Conservation (phyloP, 2,888 invertebrate species). For the Meiosimyza platycephala region DNA sequence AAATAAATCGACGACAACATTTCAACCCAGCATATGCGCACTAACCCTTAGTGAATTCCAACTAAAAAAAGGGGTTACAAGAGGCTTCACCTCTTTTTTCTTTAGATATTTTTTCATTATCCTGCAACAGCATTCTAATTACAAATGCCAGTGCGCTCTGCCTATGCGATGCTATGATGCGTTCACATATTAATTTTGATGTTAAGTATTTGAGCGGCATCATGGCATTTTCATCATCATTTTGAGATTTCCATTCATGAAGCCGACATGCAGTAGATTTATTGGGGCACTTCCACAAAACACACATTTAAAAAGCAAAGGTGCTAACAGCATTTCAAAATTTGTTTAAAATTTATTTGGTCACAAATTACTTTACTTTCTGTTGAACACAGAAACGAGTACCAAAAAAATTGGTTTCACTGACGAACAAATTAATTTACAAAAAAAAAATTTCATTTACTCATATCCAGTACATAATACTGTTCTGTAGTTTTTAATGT, state of each 20-base stretch:
- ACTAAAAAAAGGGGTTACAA: slow-evolving; percentile 17
- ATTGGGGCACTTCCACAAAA: too few relatives aligned
- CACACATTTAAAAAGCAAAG: too few relatives aligned
- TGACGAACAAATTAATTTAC: too few relatives aligned
- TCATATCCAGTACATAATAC: too few relatives aligned
- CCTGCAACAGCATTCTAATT: slow-evolving; percentile 9
- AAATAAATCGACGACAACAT: slow-evolving; percentile 28
- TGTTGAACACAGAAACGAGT: too few relatives aligned
- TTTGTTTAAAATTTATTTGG: too few relatives aligned
- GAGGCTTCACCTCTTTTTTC: neutral
- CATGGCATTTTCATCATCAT: slow-evolving; percentile 26
- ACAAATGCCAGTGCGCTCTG: slow-evolving; percentile 5
- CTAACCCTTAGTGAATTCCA: neutral
- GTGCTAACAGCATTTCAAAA: too few relatives aligned
- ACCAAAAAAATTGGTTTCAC: too few relatives aligned
- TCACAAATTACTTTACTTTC: too few relatives aligned
- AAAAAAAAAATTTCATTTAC: too few relatives aligned
- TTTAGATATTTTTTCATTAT: neutral
- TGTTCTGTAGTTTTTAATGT: too few relatives aligned
- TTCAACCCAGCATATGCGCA: slow-evolving; percentile 2
- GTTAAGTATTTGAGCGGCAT: slow-evolving; percentile 31
- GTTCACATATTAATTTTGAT: slow-evolving; percentile 32
- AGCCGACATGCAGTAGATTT: neutral
- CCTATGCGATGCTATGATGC: slow-evolving; percentile 3
- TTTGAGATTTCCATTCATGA: slow-evolving; percentile 26